These are phyloP conservation scores for Yponomeuta malinellus DNA, from an alignment of 2,888 invertebrate species.

Conservation along the genomic window DNA sequence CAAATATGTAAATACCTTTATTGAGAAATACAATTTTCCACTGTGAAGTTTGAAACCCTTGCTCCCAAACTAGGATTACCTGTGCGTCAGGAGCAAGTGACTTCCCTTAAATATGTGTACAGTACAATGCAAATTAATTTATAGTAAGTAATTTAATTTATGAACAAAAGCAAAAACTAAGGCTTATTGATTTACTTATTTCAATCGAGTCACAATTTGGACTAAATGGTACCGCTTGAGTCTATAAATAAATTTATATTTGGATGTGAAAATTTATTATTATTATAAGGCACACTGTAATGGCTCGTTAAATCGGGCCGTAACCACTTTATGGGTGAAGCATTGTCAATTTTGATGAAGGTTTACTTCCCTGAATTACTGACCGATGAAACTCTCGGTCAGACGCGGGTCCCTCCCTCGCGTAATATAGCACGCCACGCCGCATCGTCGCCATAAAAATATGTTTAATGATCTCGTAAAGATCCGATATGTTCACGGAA, in stretches of 20 bases:
- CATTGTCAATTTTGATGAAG: conserved; percentile 57
- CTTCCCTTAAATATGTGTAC: too few species aligned
- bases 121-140: too few species aligned
- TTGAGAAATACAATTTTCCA: too few species aligned
- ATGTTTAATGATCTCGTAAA: conserved; percentile 73
- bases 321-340: conserved; percentile 40
- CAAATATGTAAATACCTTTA: too few species aligned
- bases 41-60: too few species aligned
- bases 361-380: conserved; percentile 55
- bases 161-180: too few species aligned
- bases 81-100: too few species aligned
- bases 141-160: too few species aligned
- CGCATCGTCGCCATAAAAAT: conserved; percentile 70
- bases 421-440: conserved; percentile 44
- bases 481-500: conserved; percentile 56
- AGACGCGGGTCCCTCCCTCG: conserved; percentile 33
- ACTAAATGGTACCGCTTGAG: background rate
- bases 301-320: background rate
- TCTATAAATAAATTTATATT: conserved; percentile 30
- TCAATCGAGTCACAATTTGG: too few species aligned
- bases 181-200: too few species aligned
- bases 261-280: conserved; percentile 6
- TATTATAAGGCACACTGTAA: background rate
- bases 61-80: too few species aligned
- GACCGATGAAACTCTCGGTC: conserved; percentile 46